Percentiles rank a stretch among this genome's conserved stretches.
These are phyloP conservation scores for Ephydatia muelleri DNA, from an alignment of 37 sponge, comb jelly and placozoan species.

Conservation along the genomic window DNA sequence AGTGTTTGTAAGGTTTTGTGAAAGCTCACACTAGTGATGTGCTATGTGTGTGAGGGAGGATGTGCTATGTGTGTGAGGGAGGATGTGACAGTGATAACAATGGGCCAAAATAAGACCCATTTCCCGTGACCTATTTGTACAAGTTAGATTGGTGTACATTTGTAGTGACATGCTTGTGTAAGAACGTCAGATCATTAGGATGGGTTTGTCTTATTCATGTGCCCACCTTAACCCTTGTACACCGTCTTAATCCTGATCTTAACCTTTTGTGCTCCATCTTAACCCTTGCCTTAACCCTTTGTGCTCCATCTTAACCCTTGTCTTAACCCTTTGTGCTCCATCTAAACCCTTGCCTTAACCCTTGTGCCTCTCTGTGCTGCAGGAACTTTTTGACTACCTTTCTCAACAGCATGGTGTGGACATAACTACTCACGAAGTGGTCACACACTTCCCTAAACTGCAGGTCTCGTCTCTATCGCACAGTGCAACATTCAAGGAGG, in stretches of 20 bases:
- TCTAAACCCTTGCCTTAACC: not conserved
- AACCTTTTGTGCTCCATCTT: not conserved
- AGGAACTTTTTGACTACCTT: conserved; percentile 59
- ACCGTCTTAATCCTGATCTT: not conserved
- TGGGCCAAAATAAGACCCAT: too few species aligned
- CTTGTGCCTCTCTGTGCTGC: conserved; percentile 13
- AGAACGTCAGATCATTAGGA: too few species aligned
- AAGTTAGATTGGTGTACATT: too few species aligned
- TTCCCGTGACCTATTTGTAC: too few species aligned
- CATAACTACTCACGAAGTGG: conserved; percentile 59
- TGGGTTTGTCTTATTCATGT: too few species aligned
- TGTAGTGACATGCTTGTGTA: too few species aligned
- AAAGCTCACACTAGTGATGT: too few species aligned
- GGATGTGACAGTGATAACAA: too few species aligned
- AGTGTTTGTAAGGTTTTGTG: too few species aligned
- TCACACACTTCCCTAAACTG: conserved; percentile 75
- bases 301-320: not conserved
- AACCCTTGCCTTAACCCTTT: not conserved
- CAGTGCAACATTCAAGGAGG: conserved; percentile 53
- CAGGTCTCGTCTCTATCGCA: conserved; percentile 38
- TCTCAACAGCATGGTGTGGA: conserved; percentile 8
- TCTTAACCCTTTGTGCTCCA: conserved; percentile 4
- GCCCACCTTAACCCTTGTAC: not conserved
- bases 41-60: too few species aligned
- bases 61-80: too few species aligned